Evolutionary conservation across 2,113 vertebrate genomes (phyloP).

Genomic region (Puntigrus tetrazona): DNA sequence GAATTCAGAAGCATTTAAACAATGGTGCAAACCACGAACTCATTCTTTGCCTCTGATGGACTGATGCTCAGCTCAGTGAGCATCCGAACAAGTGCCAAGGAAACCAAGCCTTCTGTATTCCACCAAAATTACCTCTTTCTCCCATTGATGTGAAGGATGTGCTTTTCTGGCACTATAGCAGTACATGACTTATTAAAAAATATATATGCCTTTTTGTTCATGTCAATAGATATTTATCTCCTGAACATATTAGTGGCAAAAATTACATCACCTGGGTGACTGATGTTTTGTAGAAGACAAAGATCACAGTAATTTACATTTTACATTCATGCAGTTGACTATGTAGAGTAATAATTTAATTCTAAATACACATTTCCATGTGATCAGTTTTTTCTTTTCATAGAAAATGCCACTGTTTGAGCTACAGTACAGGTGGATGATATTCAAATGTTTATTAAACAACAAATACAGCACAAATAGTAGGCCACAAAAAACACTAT

Average conservation of each 20-base stretch:
- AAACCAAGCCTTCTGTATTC: conserved; percentile 32
- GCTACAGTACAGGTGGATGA: too few relatives aligned
- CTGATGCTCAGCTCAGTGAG: conserved; percentile 7
- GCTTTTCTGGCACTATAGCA: conserved; percentile 33
- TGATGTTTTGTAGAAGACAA: background rate
- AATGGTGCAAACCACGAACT: background rate
- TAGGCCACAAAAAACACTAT: conserved; percentile 52
- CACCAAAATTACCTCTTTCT: conserved; percentile 31
- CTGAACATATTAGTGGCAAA: too few relatives aligned
- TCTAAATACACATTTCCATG: too few relatives aligned
- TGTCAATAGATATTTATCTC: background rate
- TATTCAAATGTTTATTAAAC: conserved; percentile 34
- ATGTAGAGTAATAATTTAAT: too few relatives aligned
- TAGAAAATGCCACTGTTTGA: too few relatives aligned
- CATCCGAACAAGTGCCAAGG: conserved; percentile 56
- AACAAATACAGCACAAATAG: background rate
- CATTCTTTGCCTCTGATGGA: background rate
- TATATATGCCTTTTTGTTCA: background rate
- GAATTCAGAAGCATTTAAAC: background rate
- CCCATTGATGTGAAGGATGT: conserved; percentile 38
- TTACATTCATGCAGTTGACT: too few relatives aligned
- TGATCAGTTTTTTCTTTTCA: too few relatives aligned
- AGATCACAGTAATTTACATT: too few relatives aligned
- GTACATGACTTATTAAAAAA: conserved; percentile 32
- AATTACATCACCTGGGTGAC: background rate